A percentile compares a stretch with the other conserved stretches of the same genome.
Conservation (phyloP, 1,140 invertebrate species). For the Maniola jurtina region DNA sequence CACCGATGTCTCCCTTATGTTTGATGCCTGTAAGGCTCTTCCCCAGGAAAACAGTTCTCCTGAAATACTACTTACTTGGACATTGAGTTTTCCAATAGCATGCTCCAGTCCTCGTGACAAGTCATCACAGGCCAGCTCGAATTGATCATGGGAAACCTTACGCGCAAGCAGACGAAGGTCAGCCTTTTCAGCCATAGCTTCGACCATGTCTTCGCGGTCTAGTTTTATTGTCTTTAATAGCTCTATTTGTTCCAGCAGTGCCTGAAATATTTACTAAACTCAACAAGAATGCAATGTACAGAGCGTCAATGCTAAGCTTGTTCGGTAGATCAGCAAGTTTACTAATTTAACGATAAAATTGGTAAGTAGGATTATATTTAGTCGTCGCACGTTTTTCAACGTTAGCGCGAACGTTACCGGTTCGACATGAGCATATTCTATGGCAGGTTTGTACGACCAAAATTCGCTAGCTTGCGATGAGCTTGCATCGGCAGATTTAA, state of each 20-base stretch:
- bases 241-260: slow-evolving; percentile 78
- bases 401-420: too few relatives aligned
- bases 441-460: too few relatives aligned
- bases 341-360: too few relatives aligned
- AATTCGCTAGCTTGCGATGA: too few relatives aligned
- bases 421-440: too few relatives aligned
- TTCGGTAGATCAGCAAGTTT: too few relatives aligned
- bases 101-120: slow-evolving; percentile 82
- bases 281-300: background rate
- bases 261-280: slow-evolving; percentile 43
- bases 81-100: slow-evolving; percentile 80
- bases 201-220: slow-evolving; percentile 83
- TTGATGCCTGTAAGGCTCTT: too few relatives aligned
- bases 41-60: background rate
- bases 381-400: too few relatives aligned
- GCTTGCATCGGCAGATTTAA: too few relatives aligned
- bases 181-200: slow-evolving; percentile 85
- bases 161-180: slow-evolving; percentile 82
- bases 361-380: too few relatives aligned
- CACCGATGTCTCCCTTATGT: too few relatives aligned
- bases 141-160: slow-evolving; percentile 85
- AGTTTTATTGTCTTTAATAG: slow-evolving; percentile 80
- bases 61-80: slow-evolving; percentile 71
- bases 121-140: slow-evolving; percentile 83
- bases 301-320: too few relatives aligned